Evolutionary conservation across 2,113 vertebrate genomes (phyloP), one percentile per base, ranked within the genome.

Genomic region (Tapirus terrestris): DNA sequence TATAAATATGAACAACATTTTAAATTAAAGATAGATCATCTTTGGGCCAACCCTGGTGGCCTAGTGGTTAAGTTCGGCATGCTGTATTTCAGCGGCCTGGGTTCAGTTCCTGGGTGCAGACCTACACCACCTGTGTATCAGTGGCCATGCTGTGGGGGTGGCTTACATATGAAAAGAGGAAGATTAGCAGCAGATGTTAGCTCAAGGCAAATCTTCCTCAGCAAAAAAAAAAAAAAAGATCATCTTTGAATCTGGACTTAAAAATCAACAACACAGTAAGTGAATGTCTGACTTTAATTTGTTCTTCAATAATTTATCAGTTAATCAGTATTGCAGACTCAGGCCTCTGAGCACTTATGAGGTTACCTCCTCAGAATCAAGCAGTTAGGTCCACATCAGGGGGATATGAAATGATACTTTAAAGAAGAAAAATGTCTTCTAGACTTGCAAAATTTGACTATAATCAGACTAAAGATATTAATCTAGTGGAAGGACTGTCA

Each of bases 231-330:
- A 39, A 39, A 39, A 39, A 39, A 39, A 85, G 27, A 51, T n/a
- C 23, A 91, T 76, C 60, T 93, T 84, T 80, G 29, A 79, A 72
- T 91, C 84, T 77, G 43, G 82, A 67, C 94, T 94, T 83, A 75
- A 95, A 95, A 96, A 58, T 60, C 33, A 91, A 43, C 6, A 51
- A 14, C 65, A 20, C 4, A 29, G 8, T 39, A 65, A 53, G 5
- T 75, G 23, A 68, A 80, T 45, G 5, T 53, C 70, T 94, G 81
- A 75, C 33, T 23, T 60, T 77, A 85, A 67, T 94, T 85, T 89
- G 23, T 60, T 96, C 73, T 79, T 94, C 51, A 76, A 29, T 73
- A 75, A 89, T 90, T 96, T 94, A 75, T 89, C 60, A 94, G 18
- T 77, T 86, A 75, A 75, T 45, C 5, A 58, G 16, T 72, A 58